These are phyloP conservation scores for Montipora efflorescens DNA, from an alignment of 64 coral and sea anemone species.

Conservation along the genomic window DNA sequence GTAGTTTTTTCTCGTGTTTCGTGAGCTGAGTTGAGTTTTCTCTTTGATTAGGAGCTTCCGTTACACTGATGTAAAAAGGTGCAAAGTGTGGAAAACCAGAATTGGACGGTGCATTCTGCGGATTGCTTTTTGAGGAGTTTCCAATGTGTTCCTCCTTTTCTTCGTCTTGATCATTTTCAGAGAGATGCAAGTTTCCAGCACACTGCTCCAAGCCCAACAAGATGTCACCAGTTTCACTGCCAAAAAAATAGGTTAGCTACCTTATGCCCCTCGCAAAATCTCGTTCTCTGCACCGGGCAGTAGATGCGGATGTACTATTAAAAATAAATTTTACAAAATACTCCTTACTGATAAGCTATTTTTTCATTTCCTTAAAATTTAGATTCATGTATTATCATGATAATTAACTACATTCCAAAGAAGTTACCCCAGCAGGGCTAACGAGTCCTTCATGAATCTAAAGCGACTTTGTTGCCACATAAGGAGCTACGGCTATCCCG, in stretches of 20 bases:
- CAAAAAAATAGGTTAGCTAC: not conserved
- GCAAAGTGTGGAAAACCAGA: not conserved
- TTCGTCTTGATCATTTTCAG: not conserved
- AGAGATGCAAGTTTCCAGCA: constrained; percentile 24
- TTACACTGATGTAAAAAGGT: constrained; percentile 79
- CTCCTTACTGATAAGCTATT: too few relatives aligned
- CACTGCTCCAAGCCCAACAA: not conserved
- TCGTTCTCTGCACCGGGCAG: too few relatives aligned
- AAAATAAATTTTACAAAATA: too few relatives aligned
- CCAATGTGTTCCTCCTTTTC: not conserved
- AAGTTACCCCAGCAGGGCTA: too few relatives aligned
- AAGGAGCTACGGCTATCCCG: too few relatives aligned
- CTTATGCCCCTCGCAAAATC: too few relatives aligned
- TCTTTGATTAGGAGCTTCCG: constrained; percentile 29
- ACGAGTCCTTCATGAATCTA: too few relatives aligned
- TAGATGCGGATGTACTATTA: too few relatives aligned
- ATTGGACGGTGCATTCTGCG: not conserved
- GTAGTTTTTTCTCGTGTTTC: constrained; percentile 71
- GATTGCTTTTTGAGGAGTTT: not conserved
- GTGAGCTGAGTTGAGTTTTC: constrained; percentile 17
- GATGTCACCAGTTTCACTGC: not conserved
- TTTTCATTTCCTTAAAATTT: too few relatives aligned
- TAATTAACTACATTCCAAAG: too few relatives aligned
- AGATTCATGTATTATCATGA: too few relatives aligned
- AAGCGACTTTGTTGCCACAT: too few relatives aligned